phyloP scores from a whole-genome alignment of 2,888 invertebrate species.

The Argyresthia goedartella region DNA sequence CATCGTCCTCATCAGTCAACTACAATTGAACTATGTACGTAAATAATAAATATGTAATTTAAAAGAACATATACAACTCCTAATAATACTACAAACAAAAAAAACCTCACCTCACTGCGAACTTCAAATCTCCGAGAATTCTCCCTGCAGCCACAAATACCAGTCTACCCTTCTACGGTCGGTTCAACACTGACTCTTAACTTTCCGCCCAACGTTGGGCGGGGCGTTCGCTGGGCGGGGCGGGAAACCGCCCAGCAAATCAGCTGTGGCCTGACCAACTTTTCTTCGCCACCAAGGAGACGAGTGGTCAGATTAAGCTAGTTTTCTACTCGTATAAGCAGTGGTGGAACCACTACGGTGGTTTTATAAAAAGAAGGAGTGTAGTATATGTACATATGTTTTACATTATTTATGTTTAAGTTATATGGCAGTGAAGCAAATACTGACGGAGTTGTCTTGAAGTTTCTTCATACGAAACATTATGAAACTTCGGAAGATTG shows the following conservation, averaged over 20 bases:
- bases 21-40: too few species aligned
- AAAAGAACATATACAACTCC: too few species aligned
- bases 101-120: too few species aligned
- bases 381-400: background rate
- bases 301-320: constrained; percentile 37
- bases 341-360: background rate
- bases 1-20: too few species aligned
- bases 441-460: too few species aligned
- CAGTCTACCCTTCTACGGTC: background rate
- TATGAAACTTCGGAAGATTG: too few species aligned
- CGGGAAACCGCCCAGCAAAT: constrained; percentile 36
- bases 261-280: constrained; percentile 27
- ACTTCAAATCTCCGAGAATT: too few species aligned
- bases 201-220: constrained; percentile 47
- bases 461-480: too few species aligned
- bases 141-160: too few species aligned
- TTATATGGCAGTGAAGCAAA: too few species aligned
- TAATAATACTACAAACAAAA: too few species aligned
- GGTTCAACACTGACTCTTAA: background rate
- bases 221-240: constrained; percentile 49
- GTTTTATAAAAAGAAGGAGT: background rate
- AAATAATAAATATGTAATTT: too few species aligned
- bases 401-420: background rate
- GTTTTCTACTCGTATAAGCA: background rate
- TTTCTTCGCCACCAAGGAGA: constrained; percentile 34